Percentiles rank a stretch among this genome's conserved stretches.
Evolutionary conservation across 2,113 vertebrate genomes (phyloP).

Genomic region (Psilopsiagon aurifrons): DNA sequence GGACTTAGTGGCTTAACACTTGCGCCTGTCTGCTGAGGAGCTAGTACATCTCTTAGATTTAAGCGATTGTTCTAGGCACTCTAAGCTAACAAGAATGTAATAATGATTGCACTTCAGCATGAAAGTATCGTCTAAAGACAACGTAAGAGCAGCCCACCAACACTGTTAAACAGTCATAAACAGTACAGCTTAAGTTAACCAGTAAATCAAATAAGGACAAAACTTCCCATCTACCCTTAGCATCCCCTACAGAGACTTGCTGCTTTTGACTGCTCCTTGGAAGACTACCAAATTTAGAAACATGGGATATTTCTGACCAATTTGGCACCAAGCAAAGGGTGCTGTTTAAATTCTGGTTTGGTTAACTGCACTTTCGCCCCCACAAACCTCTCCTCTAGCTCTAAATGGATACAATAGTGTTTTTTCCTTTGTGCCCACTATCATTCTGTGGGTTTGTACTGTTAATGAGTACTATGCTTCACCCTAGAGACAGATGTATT

Average conservation of each 20-base stretch:
- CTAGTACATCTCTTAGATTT: background rate
- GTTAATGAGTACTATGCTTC: background rate
- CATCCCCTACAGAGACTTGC: background rate
- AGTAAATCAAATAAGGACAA: conserved; percentile 15
- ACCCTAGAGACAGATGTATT: background rate
- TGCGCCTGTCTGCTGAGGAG: background rate
- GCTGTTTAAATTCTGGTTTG: conserved; percentile 19
- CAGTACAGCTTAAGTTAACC: background rate
- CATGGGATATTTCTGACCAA: background rate
- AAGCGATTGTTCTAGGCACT: background rate
- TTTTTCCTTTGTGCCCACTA: background rate
- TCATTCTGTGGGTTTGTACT: background rate
- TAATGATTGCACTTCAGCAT: background rate
- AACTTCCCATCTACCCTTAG: background rate
- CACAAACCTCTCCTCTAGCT: background rate
- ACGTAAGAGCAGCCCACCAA: background rate
- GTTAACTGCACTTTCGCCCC: background rate
- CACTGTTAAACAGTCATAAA: background rate
- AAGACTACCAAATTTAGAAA: conserved; percentile 28
- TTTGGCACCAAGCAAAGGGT: background rate
- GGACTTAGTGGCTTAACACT: background rate
- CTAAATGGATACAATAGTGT: background rate
- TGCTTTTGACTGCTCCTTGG: conserved; percentile 12
- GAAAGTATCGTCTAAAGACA: conserved; percentile 30
- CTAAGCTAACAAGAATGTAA: background rate